These are phyloP conservation scores for Eleutherodactylus coqui DNA, from an alignment of 2,797 vertebrate species.

Conservation along the genomic window DNA sequence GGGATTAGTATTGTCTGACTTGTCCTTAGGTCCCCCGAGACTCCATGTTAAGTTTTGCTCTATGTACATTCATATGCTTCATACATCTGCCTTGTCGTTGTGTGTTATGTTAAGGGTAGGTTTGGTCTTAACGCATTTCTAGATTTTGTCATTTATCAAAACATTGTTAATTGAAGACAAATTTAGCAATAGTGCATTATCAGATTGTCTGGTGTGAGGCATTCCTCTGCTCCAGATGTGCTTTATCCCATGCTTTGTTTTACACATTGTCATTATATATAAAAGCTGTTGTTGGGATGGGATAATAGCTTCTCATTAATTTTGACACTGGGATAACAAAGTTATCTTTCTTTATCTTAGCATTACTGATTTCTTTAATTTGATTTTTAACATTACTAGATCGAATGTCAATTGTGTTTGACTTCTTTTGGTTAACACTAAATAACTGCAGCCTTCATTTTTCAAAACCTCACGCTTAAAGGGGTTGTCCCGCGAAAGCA, in stretches of 20 bases:
- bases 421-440: background rate
- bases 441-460: background rate
- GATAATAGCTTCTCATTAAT: slow-evolving; percentile 28
- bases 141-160: slow-evolving; percentile 48
- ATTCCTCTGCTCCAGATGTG: slow-evolving; percentile 41
- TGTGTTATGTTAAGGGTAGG: background rate
- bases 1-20: slow-evolving; percentile 41
- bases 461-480: too few species aligned
- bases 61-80: background rate
- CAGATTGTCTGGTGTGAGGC: background rate
- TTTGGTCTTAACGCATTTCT: background rate
- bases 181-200: slow-evolving; percentile 3
- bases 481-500: too few species aligned
- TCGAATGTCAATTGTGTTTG: background rate
- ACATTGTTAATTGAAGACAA: slow-evolving; percentile 33
- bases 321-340: slow-evolving; percentile 26
- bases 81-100: slow-evolving; percentile 18
- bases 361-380: background rate
- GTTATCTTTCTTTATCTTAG: slow-evolving; percentile 24
- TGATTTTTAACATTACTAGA: background rate
- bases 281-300: background rate
- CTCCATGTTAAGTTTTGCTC: background rate
- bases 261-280: background rate
- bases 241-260: background rate
- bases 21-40: background rate